Conservation (phyloP, 2,113 vertebrate genomes). For the Pimephales promelas region DNA sequence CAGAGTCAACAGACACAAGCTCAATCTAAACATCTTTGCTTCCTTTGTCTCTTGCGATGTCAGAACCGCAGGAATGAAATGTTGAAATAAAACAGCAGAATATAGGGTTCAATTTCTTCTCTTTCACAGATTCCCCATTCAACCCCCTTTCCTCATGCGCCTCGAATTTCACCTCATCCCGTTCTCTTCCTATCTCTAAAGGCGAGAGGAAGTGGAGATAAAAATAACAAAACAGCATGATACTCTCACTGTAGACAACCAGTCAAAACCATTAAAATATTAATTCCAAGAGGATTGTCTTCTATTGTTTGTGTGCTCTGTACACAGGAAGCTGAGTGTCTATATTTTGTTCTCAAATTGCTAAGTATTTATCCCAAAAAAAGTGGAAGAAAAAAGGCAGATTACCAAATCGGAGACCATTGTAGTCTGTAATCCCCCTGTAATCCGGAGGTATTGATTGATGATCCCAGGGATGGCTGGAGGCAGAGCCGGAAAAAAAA, state of each 20-base stretch:
- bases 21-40: constrained; percentile 38
- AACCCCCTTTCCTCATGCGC: constrained; percentile 29
- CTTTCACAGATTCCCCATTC: constrained; percentile 36
- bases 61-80: constrained; percentile 31
- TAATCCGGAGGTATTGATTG: constrained; percentile 77
- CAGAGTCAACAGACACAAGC: constrained; percentile 25
- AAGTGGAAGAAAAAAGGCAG: constrained; percentile 45
- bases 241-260: constrained; percentile 53
- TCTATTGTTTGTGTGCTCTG: constrained; percentile 50
- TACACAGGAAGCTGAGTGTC: constrained; percentile 25
- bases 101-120: constrained; percentile 29
- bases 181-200: constrained; percentile 48
- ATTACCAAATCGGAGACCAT: constrained; percentile 72
- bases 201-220: constrained; percentile 35
- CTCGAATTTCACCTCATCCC: constrained; percentile 45
- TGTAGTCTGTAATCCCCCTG: constrained; percentile 71
- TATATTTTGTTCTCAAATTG: constrained; percentile 37
- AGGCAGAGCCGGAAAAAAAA: constrained; percentile 58
- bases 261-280: constrained; percentile 71
- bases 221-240: constrained; percentile 53
- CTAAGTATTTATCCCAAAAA: constrained; percentile 57
- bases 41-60: constrained; percentile 22
- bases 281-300: constrained; percentile 60
- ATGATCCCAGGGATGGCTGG: constrained; percentile 68
- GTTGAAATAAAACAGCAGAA: constrained; percentile 42